Evolutionary conservation across 2,797 vertebrate species (phyloP).

Genomic region (Hafferia zeledoni): DNA sequence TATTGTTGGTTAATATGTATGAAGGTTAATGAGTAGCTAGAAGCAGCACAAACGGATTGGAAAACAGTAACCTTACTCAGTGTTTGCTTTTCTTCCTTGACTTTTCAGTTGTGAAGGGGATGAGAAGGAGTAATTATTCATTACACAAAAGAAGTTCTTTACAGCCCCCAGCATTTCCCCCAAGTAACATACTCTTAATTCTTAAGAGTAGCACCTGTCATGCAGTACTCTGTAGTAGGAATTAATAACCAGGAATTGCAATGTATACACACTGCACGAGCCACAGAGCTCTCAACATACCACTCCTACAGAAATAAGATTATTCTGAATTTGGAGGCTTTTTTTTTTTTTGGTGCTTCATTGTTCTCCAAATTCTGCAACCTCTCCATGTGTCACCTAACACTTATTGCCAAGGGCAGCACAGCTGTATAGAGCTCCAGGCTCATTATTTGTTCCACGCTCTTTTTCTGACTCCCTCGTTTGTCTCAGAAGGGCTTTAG

Average conservation of each 20-base stretch:
- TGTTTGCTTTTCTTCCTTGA: conserved; percentile 20
- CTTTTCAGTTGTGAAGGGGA: neutral
- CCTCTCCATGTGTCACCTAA: neutral
- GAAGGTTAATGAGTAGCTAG: conserved; percentile 58
- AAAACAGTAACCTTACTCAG: neutral
- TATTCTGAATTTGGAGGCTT: neutral
- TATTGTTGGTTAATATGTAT: neutral
- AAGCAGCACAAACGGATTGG: neutral
- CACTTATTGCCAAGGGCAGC: neutral
- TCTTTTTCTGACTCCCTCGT: neutral
- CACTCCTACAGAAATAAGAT: neutral
- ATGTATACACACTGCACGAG: rapidly evolving
- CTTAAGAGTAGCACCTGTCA: neutral
- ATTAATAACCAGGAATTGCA: neutral
- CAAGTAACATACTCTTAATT: neutral
- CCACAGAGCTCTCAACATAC: neutral
- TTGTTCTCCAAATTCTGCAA: neutral
- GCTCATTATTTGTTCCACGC: neutral
- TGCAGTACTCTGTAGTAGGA: neutral
- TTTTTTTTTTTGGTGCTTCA: neutral
- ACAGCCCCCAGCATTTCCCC: neutral
- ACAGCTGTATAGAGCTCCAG: neutral
- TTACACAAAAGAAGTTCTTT: neutral
- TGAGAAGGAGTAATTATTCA: neutral
- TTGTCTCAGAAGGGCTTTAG: neutral